Percentiles rank a stretch among this genome's conserved stretches.
These are phyloP conservation scores for Tyria jacobaeae DNA, from an alignment of 2,888 invertebrate genomes.

Conservation along the genomic window DNA sequence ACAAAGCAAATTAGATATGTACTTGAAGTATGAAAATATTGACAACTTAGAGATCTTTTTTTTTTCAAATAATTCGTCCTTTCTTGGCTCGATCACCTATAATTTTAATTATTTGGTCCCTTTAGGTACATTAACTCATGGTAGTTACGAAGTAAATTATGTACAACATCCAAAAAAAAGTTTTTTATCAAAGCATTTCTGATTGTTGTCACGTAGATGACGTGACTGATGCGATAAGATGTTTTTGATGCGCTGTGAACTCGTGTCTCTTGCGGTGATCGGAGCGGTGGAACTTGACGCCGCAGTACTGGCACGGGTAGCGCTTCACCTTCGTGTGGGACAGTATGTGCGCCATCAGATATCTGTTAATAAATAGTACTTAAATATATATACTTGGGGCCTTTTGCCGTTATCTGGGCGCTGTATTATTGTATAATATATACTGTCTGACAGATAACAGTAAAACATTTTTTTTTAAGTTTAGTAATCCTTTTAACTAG, in stretches of 20 bases:
- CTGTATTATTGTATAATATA: too few species aligned
- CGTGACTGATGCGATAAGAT: conserved; percentile 28
- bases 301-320: conserved; percentile 76
- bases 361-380: conserved; percentile 53
- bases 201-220: conserved; percentile 8
- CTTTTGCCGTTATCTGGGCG: too few species aligned
- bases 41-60: not conserved
- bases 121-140: not conserved
- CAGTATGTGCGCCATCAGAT: conserved; percentile 69
- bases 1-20: not conserved
- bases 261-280: conserved; percentile 80
- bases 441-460: too few species aligned
- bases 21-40: not conserved
- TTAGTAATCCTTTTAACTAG: too few species aligned
- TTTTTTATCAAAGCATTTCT: too few species aligned
- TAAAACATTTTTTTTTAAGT: too few species aligned
- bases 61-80: not conserved
- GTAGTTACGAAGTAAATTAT: not conserved
- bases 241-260: conserved; percentile 71
- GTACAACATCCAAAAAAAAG: not conserved
- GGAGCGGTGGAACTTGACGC: conserved; percentile 71
- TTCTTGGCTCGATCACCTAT: not conserved
- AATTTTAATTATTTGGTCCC: not conserved
- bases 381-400: too few species aligned
- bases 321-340: conserved; percentile 76